These are phyloP conservation scores for Cheilosia vernalis DNA, from an alignment of 2,888 invertebrate genomes.

Conservation along the genomic window DNA sequence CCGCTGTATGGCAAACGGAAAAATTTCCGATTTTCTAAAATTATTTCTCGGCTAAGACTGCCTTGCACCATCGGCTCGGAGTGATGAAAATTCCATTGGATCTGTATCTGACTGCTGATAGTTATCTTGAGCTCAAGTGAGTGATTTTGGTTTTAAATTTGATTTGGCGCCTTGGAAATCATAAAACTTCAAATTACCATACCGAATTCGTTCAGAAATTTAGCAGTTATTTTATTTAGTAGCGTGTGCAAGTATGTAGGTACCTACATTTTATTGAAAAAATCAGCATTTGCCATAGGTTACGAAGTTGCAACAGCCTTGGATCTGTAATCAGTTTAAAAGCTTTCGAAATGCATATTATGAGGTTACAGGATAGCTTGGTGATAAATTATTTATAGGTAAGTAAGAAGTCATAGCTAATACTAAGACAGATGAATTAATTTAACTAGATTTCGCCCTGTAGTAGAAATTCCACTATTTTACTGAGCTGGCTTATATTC, in stretches of 20 bases:
- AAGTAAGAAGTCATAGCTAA: too few relatives aligned
- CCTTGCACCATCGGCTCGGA: conserved; percentile 10
- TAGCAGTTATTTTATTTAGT: neutral
- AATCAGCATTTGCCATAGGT: too few relatives aligned
- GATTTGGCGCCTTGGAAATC: neutral
- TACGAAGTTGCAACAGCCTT: too few relatives aligned
- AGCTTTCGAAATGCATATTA: too few relatives aligned
- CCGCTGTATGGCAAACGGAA: conserved; percentile 1
- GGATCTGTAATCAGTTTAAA: too few relatives aligned
- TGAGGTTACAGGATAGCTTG: too few relatives aligned
- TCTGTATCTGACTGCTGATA: neutral
- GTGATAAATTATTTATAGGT: too few relatives aligned
- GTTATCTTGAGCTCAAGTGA: neutral
- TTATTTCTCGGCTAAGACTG: conserved; percentile 26
- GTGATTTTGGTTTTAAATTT: neutral
- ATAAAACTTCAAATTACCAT: neutral
- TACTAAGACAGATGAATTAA: too few relatives aligned
- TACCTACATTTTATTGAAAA: neutral
- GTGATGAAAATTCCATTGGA: conserved; percentile 1
- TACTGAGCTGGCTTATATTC: too few relatives aligned
- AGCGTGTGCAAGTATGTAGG: neutral
- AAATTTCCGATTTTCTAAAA: conserved; percentile 26
- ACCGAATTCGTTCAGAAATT: neutral
- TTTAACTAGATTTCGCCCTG: too few relatives aligned
- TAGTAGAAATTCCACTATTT: too few relatives aligned